Percentiles rank a stretch among this genome's conserved stretches.
Conservation (phyloP, 53 echinoderm and acorn worm genomes). For the Echinometra lucunter region DNA sequence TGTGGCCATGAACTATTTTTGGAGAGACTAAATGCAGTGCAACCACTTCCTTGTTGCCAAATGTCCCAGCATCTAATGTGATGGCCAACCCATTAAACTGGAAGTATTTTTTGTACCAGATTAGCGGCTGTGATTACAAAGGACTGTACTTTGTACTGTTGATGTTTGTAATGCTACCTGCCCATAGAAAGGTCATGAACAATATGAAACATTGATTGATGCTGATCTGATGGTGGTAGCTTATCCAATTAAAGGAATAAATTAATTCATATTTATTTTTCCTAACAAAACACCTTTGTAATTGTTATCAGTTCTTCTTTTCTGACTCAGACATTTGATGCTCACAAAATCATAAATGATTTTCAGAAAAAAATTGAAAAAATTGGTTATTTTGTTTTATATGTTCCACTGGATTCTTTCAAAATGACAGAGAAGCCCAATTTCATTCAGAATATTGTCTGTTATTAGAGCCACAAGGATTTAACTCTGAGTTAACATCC, state of each 20-base stretch:
- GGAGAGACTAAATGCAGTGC: slow-evolving; percentile 60
- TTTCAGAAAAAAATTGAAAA: neutral
- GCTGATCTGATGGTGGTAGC: neutral
- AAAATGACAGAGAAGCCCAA: neutral
- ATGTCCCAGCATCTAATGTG: slow-evolving; percentile 49
- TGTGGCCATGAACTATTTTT: slow-evolving; percentile 67
- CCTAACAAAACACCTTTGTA: too few species aligned
- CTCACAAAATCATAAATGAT: neutral
- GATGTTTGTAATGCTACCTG: slow-evolving; percentile 15
- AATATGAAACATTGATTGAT: neutral
- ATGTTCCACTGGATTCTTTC: neutral
- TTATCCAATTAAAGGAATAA: neutral
- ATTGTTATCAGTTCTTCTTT: neutral
- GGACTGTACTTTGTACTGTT: slow-evolving; percentile 37
- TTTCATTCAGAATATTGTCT: neutral
- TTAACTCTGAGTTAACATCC: too few species aligned
- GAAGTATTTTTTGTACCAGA: slow-evolving; percentile 50
- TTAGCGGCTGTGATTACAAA: slow-evolving; percentile 47
- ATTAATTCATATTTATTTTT: neutral
- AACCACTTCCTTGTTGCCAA: slow-evolving; percentile 63
- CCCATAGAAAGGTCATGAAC: neutral
- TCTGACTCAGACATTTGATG: neutral
- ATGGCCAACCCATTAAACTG: slow-evolving; percentile 61
- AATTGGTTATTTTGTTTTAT: neutral
- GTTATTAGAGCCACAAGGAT: too few species aligned